Base-by-base conservation (phyloP, 2,113 vertebrate genomes). In the Romanogobio albipinnatus region DNA sequence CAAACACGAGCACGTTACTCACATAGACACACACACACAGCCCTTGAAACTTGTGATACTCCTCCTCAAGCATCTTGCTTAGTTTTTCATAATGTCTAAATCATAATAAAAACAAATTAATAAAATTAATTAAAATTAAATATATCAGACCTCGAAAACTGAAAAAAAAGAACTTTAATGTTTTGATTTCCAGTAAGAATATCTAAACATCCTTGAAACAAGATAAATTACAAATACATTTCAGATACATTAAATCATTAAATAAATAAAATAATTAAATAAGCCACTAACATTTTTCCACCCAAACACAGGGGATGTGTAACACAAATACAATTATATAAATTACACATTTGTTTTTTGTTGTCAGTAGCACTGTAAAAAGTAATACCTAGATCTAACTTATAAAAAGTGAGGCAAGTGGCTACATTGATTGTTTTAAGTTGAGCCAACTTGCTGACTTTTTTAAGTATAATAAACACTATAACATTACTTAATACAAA, bases 1-100 rank as follows among this genome's bases (percentile, higher is more conserved):
- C 76, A 84, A 88, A 86, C 70, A 62, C 59, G 70, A 78, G 45
- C 47, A 79, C 77, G 56, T 85, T 76, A 56, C 83, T 56, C 17
- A 8, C 19, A 56, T 22, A 56, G 51, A 56, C 6, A 73, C 75
- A 78, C 68, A 58, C n/a, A 61, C 45, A 56, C 5, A 56, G 73
- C 81, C 61, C 73, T 86, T 84, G 76, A 81, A 77, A 45, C 36
- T 43, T 49, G 26, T 36, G 68, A 36, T 24, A 84, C 59, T 76
- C 82, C 76, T 84, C 49, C 73, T 5, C 61, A 49, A 47, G 59
- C 66, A 68, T 80, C 79, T 83, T n/a, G 26, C 74, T 80, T 61
- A 36, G 47, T 70, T 74, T 81, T 66, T 79, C 29, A 39, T 62
- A 14, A 61, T 62, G 6, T 61, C 19, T 58, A 17, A 43, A 43